Percentiles rank a stretch among this genome's conserved stretches.
phyloP scores from a whole-genome alignment of 2,888 invertebrate genomes.

The Oscheius sp. region DNA sequence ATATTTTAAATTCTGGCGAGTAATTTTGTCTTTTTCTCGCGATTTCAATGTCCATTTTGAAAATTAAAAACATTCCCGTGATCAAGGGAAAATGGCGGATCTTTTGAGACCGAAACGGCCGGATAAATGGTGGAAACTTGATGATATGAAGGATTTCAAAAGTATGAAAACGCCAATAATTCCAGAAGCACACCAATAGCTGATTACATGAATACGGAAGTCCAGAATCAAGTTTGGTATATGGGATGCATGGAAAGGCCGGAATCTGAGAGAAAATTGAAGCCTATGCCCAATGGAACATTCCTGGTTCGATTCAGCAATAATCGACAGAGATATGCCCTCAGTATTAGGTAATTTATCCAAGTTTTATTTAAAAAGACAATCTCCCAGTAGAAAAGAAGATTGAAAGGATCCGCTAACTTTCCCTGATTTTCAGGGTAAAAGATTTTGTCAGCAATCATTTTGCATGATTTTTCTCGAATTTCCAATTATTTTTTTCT shows the following conservation, averaged over 20 bases:
- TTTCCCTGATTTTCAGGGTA: too few species aligned
- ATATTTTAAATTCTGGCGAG: too few species aligned
- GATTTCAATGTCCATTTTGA: too few species aligned
- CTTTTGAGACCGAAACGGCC: not conserved
- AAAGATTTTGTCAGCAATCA: too few species aligned
- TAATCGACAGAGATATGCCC: constrained; percentile 73
- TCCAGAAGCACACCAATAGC: constrained; percentile 34
- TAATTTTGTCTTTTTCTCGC: too few species aligned
- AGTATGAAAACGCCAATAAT: too few species aligned
- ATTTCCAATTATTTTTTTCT: too few species aligned
- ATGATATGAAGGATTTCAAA: not conserved
- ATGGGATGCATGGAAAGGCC: constrained; percentile 63
- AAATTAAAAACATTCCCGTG: too few species aligned
- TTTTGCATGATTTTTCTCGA: too few species aligned
- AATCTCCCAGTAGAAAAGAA: not conserved
- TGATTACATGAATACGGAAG: constrained; percentile 61
- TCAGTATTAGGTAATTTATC: constrained; percentile 74
- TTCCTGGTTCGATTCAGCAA: constrained; percentile 75
- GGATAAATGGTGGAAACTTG: not conserved
- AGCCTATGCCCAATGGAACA: constrained; percentile 74
- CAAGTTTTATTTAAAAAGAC: not conserved
- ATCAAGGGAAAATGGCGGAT: too few species aligned
- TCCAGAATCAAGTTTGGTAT: constrained; percentile 65
- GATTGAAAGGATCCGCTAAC: too few species aligned
- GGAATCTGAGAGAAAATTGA: constrained; percentile 68